phyloP scores from a whole-genome alignment of 2,797 vertebrate species.

The Thripadectes ignobilis region DNA sequence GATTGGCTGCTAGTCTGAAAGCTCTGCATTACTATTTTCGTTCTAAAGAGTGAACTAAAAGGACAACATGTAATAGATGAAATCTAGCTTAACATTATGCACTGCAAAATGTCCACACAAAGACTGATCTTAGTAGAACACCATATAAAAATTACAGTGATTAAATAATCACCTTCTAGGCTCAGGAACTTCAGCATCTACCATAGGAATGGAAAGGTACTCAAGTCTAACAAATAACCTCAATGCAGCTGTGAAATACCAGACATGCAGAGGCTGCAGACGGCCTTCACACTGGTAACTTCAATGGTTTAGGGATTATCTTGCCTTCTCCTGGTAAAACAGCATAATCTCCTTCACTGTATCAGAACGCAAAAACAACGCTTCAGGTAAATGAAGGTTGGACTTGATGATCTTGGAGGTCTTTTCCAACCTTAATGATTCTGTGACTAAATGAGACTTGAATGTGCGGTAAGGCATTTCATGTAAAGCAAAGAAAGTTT shows the following conservation, averaged over 20 bases:
- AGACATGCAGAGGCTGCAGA: not conserved
- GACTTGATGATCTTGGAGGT: not conserved
- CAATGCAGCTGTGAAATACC: not conserved
- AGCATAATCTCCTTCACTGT: not conserved
- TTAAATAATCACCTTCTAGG: not conserved
- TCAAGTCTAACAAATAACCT: not conserved
- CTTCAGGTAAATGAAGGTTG: not conserved
- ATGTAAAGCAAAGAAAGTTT: not conserved
- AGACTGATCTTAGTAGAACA: not conserved
- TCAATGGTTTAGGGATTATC: not conserved
- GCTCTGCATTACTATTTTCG: not conserved
- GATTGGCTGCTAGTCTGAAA: not conserved
- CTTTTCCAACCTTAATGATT: not conserved
- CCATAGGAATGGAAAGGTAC: not conserved
- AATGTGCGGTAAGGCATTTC: not conserved
- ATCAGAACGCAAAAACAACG: not conserved
- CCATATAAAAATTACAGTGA: not conserved
- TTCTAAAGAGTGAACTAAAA: not conserved
- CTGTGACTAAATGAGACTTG: not conserved
- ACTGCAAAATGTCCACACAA: not conserved
- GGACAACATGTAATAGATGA: not conserved
- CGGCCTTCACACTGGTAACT: not conserved
- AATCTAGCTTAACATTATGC: not conserved
- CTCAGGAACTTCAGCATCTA: not conserved
- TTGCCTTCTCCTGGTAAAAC: not conserved